Percentiles rank a stretch among this genome's conserved stretches.
Evolutionary conservation across 2,888 invertebrate genomes (phyloP).

Genomic region (Pasiphila rectangulata): DNA sequence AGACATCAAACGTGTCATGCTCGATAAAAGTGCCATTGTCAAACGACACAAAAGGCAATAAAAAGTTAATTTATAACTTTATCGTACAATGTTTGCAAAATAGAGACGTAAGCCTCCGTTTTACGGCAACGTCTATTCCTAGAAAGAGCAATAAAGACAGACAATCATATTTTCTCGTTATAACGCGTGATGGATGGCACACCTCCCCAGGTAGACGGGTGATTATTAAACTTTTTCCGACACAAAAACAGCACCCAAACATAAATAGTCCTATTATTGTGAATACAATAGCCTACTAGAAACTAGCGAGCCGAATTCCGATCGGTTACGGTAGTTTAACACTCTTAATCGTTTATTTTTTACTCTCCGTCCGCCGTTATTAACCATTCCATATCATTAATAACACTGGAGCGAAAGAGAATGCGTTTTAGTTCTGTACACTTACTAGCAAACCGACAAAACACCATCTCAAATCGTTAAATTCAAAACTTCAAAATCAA

Average conservation of each 20-base stretch:
- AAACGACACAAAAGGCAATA: constrained; percentile 32
- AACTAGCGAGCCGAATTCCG: constrained; percentile 69
- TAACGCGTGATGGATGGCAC: constrained; percentile 69
- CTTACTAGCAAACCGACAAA: background rate
- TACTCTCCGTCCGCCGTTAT: constrained; percentile 63
- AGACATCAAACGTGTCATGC: constrained; percentile 31
- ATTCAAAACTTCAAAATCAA: background rate
- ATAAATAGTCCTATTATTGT: constrained; percentile 73
- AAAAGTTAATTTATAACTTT: constrained; percentile 38
- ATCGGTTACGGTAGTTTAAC: constrained; percentile 78
- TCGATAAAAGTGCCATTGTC: constrained; percentile 31
- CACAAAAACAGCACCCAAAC: constrained; percentile 67
- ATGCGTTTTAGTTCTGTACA: constrained; percentile 51
- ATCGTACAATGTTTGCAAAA: constrained; percentile 70
- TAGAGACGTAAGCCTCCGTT: constrained; percentile 63
- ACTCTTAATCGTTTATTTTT: constrained; percentile 74
- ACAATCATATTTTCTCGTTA: constrained; percentile 66
- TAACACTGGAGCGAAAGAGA: constrained; percentile 68
- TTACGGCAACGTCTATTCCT: constrained; percentile 47
- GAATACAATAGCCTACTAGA: constrained; percentile 61
- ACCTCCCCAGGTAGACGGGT: constrained; percentile 65
- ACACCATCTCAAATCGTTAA: too few relatives aligned
- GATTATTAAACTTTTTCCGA: constrained; percentile 51
- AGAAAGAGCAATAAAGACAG: constrained; percentile 59
- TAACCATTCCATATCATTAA: constrained; percentile 75